A percentile compares a stretch with the other conserved stretches of the same genome.
Conservation (phyloP, 92 coral and sea anemone species). For the Anthopleura xanthogrammica region DNA sequence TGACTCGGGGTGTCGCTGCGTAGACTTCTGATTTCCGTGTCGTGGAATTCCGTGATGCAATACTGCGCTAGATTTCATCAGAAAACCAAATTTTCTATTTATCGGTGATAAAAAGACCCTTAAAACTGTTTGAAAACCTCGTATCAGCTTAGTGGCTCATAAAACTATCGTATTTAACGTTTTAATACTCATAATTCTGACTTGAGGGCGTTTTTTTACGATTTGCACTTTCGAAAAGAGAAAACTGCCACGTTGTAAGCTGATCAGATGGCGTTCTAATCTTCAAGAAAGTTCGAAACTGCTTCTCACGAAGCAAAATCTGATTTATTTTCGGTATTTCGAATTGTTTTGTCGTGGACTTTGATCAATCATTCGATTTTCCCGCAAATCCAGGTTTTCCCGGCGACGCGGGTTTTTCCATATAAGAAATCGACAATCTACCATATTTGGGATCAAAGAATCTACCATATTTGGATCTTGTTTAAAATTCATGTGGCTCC, state of each 20-base stretch:
- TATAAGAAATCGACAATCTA: conserved; percentile 16
- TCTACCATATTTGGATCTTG: conserved; percentile 31
- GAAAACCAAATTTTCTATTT: neutral
- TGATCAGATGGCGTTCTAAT: neutral
- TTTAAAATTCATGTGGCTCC: conserved; percentile 17
- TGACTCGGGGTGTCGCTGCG: no score
- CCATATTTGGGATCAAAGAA: conserved; percentile 34
- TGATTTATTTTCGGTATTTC: neutral
- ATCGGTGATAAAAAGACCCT: neutral
- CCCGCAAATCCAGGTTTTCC: conserved; percentile 13
- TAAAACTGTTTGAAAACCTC: neutral
- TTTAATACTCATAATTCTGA: neutral
- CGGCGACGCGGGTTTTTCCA: conserved; percentile 15
- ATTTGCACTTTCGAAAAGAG: neutral
- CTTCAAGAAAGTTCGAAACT: neutral
- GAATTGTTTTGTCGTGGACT: neutral
- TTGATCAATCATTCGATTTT: conserved; percentile 14
- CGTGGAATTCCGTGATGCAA: neutral
- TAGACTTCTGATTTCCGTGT: no score
- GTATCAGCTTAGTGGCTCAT: neutral
- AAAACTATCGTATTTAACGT: neutral
- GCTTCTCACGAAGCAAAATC: neutral
- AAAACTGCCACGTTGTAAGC: neutral
- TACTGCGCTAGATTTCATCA: conserved; percentile 13
- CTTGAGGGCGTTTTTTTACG: neutral